Conservation (phyloP, 2,113 vertebrate species). For the Myotis davidii region DNA sequence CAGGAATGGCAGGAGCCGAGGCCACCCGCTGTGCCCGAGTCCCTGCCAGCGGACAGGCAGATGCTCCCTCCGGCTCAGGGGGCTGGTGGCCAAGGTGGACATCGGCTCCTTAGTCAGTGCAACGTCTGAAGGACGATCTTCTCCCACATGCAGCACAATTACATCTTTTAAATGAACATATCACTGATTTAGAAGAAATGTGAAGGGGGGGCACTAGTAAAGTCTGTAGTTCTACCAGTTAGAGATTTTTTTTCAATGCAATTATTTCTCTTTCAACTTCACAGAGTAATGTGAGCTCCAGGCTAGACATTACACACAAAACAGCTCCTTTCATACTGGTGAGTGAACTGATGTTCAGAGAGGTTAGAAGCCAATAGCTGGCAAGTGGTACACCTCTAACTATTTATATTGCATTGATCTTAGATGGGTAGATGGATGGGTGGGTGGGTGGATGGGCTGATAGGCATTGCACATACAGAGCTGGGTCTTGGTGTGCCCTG, state of each 20-base stretch:
- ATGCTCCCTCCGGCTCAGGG: not conserved
- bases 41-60: slow-evolving; percentile 8
- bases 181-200: not conserved
- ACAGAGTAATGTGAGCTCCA: not conserved
- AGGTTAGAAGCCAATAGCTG: not conserved
- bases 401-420: not conserved
- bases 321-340: not conserved
- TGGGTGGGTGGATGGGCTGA: not conserved
- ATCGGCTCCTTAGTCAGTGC: not conserved
- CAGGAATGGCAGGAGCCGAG: not conserved
- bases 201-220: not conserved
- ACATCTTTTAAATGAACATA: not conserved
- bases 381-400: not conserved
- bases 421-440: not conserved
- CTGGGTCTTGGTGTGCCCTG: not conserved
- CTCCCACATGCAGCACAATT: not conserved
- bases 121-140: not conserved
- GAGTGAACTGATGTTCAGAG: not conserved
- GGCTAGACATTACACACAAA: not conserved
- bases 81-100: not conserved
- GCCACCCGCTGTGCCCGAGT: not conserved
- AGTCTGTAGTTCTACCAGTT: slow-evolving; percentile 11
- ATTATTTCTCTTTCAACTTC: not conserved
- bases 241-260: not conserved
- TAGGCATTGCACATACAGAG: rapidly evolving